phyloP scores from a whole-genome alignment of 1,140 invertebrate species.

The Aphidius gifuensis region DNA sequence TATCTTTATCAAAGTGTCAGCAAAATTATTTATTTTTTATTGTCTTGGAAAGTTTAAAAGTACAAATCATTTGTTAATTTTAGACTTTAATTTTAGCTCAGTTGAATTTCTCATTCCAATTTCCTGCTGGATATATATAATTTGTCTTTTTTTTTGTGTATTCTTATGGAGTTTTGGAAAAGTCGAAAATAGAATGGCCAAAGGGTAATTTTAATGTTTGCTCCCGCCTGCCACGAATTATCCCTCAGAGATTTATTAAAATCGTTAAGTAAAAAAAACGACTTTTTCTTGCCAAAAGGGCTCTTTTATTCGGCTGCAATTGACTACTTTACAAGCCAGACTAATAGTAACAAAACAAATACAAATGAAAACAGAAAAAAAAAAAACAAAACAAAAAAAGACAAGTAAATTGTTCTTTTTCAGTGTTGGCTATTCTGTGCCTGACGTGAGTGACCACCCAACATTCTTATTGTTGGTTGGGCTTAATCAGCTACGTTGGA shows the following conservation, averaged over 20 bases:
- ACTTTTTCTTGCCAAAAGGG: slow-evolving; percentile 29
- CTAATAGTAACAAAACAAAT: slow-evolving; percentile 19
- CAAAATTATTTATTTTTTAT: too few relatives aligned
- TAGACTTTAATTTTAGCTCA: too few relatives aligned
- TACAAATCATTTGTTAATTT: too few relatives aligned
- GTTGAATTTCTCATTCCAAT: too few relatives aligned
- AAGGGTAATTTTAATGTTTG: slow-evolving; percentile 45
- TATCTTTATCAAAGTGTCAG: too few relatives aligned
- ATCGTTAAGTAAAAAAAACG: slow-evolving; percentile 53
- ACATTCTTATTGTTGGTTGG: slow-evolving; percentile 46
- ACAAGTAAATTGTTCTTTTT: slow-evolving; percentile 15
- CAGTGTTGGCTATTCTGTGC: slow-evolving; percentile 29
- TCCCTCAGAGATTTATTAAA: slow-evolving; percentile 53
- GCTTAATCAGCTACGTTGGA: slow-evolving; percentile 40
- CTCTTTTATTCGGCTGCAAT: slow-evolving; percentile 9
- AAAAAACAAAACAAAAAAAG: slow-evolving; percentile 9
- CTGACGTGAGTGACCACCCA: slow-evolving; percentile 47
- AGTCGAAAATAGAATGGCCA: slow-evolving; percentile 9
- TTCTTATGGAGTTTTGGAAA: neutral
- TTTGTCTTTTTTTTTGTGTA: too few relatives aligned
- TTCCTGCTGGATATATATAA: too few relatives aligned
- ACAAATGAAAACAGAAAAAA: slow-evolving; percentile 15
- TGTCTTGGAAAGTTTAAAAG: too few relatives aligned
- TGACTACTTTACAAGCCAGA: slow-evolving; percentile 5
- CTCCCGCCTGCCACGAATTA: slow-evolving; percentile 48